Evolutionary conservation across 2,113 vertebrate species (phyloP), one percentile per base, ranked within the genome.

Genomic region (Sigmodon hispidus): DNA sequence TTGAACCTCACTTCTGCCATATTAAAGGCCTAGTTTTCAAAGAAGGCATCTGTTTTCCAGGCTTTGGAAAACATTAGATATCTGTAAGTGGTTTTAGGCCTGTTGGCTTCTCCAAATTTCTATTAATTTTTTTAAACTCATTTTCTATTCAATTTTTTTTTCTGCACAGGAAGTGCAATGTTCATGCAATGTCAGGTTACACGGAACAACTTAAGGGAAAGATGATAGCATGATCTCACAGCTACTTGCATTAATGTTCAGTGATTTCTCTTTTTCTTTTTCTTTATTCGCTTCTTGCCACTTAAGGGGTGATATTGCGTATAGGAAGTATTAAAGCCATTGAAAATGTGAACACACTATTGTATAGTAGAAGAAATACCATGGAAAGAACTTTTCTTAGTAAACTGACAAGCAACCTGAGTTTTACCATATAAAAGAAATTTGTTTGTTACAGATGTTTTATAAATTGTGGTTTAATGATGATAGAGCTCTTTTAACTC

Each of bases 131-230:
- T 31, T 48, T 76, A 9, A 63, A 26, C 10, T 10, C 36, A 67
- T 72, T 17, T 79, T 83, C 36, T 13, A 3, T 81, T 91, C 29
- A 26, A n/a, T 34, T 52, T 36, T 52, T 73, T 21, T 52, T 85
- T 43, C 90, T 50, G 87, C 36, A 80, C 67, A 88, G 61, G 73
- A 95, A 77, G 86, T 90, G 6, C 48, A 70, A 43, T 79, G 69
- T 76, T 85, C 80, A 76, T 93, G 13, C 87, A 84, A 85, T 93
- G 85, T 61, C 40, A 94, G 26, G 7, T 52, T 76, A 75, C 2
- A 0, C 61, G 40, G 75, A 85, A 19, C 0, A 79, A 87, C 19
- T 67, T 59, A 77, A 95, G 65, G 59, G 61, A 16, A 93, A 31
- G 22, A 59, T 2, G 5, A 22, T 13, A 26, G 1, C 16, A 2